These are phyloP conservation scores for Merodon equestris DNA, from an alignment of 2,888 invertebrate genomes.

Conservation along the genomic window DNA sequence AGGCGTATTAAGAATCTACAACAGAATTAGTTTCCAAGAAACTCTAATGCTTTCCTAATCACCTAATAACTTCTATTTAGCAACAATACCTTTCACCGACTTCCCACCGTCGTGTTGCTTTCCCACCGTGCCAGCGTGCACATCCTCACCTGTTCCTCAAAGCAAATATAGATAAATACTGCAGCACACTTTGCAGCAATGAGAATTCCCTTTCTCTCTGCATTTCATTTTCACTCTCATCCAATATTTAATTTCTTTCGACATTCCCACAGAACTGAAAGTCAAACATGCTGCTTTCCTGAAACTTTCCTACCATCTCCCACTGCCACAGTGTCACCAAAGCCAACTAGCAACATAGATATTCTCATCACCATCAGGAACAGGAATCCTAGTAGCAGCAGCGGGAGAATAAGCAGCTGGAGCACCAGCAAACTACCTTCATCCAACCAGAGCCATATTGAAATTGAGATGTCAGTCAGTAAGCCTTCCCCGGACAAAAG, in stretches of 20 bases:
- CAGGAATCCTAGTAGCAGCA: conserved; percentile 18
- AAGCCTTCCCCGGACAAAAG: conserved; percentile 34
- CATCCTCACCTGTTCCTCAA: conserved; percentile 26
- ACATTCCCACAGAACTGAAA: conserved; percentile 59
- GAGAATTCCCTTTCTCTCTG: conserved; percentile 36
- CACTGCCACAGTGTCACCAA: conserved; percentile 17
- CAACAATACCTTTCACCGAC: too few relatives aligned
- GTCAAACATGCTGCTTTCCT: conserved; percentile 58
- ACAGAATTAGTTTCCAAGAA: too few relatives aligned
- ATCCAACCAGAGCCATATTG: conserved; percentile 62
- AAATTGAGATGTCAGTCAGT: conserved; percentile 67
- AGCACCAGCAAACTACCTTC: conserved; percentile 32
- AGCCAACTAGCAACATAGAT: conserved; percentile 52
- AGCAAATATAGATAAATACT: conserved; percentile 15
- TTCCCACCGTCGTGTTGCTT: too few relatives aligned
- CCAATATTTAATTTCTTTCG: conserved; percentile 62
- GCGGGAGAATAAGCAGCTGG: not conserved
- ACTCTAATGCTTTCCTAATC: too few relatives aligned
- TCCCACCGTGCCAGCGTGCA: too few relatives aligned
- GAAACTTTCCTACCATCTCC: conserved; percentile 51
- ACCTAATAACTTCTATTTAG: too few relatives aligned
- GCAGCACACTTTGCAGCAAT: conserved; percentile 1
- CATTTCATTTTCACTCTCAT: conserved; percentile 58
- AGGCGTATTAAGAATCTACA: too few relatives aligned
- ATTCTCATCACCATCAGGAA: conserved; percentile 61